phyloP scores from a whole-genome alignment of 1,140 invertebrate species.

The Hyles euphorbiae region DNA sequence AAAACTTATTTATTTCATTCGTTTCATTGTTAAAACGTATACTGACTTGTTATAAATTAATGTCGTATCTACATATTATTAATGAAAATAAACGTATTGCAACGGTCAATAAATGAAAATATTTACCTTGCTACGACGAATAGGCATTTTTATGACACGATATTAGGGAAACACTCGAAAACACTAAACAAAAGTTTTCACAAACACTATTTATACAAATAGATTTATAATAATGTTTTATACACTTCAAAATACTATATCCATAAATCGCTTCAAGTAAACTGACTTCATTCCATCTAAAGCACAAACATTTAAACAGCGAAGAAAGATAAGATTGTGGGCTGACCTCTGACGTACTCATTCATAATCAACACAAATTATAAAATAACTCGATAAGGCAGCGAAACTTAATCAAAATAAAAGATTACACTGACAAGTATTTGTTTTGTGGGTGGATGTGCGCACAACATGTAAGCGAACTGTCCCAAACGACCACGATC shows the following conservation, averaged over 20 bases:
- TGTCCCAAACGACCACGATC: slow-evolving; percentile 20
- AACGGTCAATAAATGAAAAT: not conserved
- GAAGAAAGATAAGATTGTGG: slow-evolving; percentile 66
- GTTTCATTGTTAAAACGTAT: too few species aligned
- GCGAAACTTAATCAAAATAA: slow-evolving; percentile 56
- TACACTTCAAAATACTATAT: slow-evolving; percentile 8
- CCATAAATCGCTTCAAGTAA: slow-evolving; percentile 7
- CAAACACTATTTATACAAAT: slow-evolving; percentile 1
- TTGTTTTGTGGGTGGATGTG: slow-evolving; percentile 35
- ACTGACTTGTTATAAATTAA: too few species aligned
- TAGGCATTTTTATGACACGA: slow-evolving; percentile 50
- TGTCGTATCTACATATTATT: too few species aligned
- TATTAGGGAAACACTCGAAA: slow-evolving; percentile 24
- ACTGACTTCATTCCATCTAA: slow-evolving; percentile 59
- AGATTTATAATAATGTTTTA: slow-evolving; percentile 2
- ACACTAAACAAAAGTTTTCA: slow-evolving; percentile 14
- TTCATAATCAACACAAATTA: slow-evolving; percentile 66
- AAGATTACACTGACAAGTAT: slow-evolving; percentile 43
- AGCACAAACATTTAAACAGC: slow-evolving; percentile 70
- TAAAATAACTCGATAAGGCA: slow-evolving; percentile 53
- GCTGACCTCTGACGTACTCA: slow-evolving; percentile 61
- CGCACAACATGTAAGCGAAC: slow-evolving; percentile 26
- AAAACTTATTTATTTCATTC: too few species aligned
- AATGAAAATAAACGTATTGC: too few species aligned
- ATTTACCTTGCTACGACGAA: slow-evolving; percentile 60